Conservation (phyloP, 2,113 vertebrate species). For the Trogon melanurus region DNA sequence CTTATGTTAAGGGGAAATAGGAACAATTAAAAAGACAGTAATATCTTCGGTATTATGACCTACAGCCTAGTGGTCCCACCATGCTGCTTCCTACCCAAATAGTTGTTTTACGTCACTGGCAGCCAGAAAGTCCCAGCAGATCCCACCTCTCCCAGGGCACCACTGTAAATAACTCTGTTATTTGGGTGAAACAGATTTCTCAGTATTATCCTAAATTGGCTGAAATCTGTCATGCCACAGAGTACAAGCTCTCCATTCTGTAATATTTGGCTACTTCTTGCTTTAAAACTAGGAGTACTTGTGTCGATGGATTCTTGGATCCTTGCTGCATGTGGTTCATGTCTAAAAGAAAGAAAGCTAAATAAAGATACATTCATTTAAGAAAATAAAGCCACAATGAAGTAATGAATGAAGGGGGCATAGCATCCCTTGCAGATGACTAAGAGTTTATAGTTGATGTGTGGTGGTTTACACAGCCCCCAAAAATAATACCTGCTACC, state of each 20-base stretch:
- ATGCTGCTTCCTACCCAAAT: neutral
- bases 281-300: neutral
- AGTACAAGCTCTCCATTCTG: neutral
- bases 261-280: neutral
- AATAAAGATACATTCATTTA: neutral
- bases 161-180: slow-evolving; percentile 2
- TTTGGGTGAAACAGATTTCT: slow-evolving; percentile 1
- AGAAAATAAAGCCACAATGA: neutral
- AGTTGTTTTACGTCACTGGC: slow-evolving; percentile 25
- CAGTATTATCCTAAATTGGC: neutral
- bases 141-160: neutral
- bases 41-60: neutral
- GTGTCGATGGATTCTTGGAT: neutral
- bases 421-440: neutral
- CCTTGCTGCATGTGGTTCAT: neutral
- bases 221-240: neutral
- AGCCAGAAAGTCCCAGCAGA: slow-evolving; percentile 2
- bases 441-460: neutral
- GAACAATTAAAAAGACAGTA: neutral
- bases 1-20: neutral
- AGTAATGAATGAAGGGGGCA: neutral
- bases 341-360: neutral
- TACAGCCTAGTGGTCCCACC: slow-evolving; percentile 14
- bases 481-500: neutral
- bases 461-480: neutral